These are phyloP conservation scores for Rhaphigaster nebulosa DNA, from an alignment of 2,888 invertebrate species.

Conservation along the genomic window DNA sequence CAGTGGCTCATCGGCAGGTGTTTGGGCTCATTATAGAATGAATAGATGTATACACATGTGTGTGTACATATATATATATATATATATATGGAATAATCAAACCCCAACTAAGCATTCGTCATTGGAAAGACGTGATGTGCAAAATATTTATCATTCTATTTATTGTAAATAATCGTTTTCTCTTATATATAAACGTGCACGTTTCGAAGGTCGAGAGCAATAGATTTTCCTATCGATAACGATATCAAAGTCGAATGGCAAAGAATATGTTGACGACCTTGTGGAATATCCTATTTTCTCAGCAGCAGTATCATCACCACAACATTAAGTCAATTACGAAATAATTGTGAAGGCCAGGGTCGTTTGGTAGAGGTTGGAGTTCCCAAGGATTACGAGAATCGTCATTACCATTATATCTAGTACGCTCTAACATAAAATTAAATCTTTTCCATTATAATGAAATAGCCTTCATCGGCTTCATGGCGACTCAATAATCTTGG, in stretches of 20 bases:
- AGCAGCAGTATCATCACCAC: background rate
- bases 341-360: conserved; percentile 20
- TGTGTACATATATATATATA: no score
- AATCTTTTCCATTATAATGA: background rate
- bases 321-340: conserved; percentile 22
- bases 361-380: background rate
- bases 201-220: background rate
- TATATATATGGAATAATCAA: background rate
- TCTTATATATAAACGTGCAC: background rate
- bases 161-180: background rate
- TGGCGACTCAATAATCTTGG: background rate
- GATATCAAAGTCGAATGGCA: background rate
- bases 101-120: background rate
- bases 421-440: background rate
- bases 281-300: background rate
- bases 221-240: background rate
- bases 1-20: no score
- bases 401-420: background rate
- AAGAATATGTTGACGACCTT: background rate
- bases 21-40: no score
- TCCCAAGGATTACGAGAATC: background rate
- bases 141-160: background rate
- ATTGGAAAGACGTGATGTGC: no score
- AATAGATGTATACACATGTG: no score
- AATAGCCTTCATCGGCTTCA: background rate